Conservation (phyloP, 2,888 invertebrate species). For the Hofmannophila pseudospretella region DNA sequence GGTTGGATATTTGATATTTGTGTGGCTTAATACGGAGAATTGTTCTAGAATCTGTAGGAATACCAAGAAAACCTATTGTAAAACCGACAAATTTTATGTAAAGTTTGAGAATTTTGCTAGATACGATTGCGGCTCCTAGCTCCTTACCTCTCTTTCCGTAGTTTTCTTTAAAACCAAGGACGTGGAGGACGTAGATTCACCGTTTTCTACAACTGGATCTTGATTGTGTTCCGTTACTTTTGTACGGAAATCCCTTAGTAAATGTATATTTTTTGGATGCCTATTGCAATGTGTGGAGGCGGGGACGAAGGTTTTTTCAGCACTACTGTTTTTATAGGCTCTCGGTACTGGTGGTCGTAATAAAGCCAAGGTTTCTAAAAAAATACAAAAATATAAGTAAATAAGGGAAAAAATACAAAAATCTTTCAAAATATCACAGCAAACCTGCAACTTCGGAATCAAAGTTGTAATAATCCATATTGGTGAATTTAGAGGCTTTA, state of each 20-base stretch:
- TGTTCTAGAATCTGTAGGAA: slow-evolving; percentile 35
- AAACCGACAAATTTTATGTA: no score
- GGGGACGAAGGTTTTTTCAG: not conserved
- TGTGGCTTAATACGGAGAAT: slow-evolving; percentile 27
- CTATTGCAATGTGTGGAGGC: slow-evolving; percentile 5
- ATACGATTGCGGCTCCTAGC: no score
- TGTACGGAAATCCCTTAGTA: slow-evolving; percentile 18
- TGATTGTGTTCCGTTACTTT: slow-evolving; percentile 16
- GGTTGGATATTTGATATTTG: slow-evolving; percentile 16
- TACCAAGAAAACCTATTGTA: no score
- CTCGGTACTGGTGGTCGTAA: slow-evolving; percentile 43
- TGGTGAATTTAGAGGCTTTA: slow-evolving; percentile 29
- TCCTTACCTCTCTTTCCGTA: slow-evolving; percentile 27
- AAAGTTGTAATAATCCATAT: slow-evolving; percentile 42
- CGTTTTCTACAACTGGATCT: slow-evolving; percentile 9
- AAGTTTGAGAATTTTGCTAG: no score
- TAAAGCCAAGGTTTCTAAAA: slow-evolving; percentile 51
- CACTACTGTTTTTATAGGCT: slow-evolving; percentile 17
- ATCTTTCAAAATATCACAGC: slow-evolving; percentile 19
- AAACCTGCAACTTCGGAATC: slow-evolving; percentile 44
- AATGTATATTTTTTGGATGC: slow-evolving; percentile 9
- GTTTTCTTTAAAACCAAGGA: slow-evolving; percentile 38
- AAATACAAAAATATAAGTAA: slow-evolving; percentile 31
- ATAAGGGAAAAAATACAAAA: slow-evolving; percentile 12
- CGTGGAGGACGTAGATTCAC: slow-evolving; percentile 22